Evolutionary conservation across 1,140 invertebrate species (phyloP).

Genomic region (Akabosia matsudoensis): DNA sequence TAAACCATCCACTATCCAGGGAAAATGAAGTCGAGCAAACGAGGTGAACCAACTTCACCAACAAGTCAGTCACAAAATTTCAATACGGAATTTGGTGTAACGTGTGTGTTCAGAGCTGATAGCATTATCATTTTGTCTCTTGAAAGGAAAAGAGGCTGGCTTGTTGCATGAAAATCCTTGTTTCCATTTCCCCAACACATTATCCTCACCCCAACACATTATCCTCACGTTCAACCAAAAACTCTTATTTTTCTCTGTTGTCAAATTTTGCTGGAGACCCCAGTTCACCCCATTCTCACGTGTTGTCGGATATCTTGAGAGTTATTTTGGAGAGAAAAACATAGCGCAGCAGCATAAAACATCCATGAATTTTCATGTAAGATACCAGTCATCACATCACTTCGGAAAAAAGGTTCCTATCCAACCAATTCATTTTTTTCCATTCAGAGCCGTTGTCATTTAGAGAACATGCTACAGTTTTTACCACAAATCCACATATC

Average conservation of each 20-base stretch:
- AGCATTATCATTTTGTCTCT: neutral
- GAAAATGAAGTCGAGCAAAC: neutral
- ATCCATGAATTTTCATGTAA: neutral
- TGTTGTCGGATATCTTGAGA: neutral
- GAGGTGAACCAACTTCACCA: neutral
- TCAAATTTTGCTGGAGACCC: neutral
- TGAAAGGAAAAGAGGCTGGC: neutral
- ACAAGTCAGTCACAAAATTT: neutral
- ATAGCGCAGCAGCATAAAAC: neutral
- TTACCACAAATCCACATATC: too few relatives aligned
- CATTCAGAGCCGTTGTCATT: too few relatives aligned
- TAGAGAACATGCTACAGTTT: too few relatives aligned
- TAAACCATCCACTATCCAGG: neutral
- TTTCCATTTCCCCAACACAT: neutral
- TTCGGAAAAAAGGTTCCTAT: too few relatives aligned
- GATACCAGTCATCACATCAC: too few relatives aligned
- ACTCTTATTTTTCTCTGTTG: neutral
- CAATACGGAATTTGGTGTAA: neutral
- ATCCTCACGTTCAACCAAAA: neutral
- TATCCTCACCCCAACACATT: neutral
- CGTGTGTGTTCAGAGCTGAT: neutral
- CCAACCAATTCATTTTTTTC: too few relatives aligned
- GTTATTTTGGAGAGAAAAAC: too few relatives aligned
- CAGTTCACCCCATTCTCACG: neutral
- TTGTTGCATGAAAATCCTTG: neutral